phyloP scores from a whole-genome alignment of 2,113 vertebrate genomes.

The Poecile atricapillus region DNA sequence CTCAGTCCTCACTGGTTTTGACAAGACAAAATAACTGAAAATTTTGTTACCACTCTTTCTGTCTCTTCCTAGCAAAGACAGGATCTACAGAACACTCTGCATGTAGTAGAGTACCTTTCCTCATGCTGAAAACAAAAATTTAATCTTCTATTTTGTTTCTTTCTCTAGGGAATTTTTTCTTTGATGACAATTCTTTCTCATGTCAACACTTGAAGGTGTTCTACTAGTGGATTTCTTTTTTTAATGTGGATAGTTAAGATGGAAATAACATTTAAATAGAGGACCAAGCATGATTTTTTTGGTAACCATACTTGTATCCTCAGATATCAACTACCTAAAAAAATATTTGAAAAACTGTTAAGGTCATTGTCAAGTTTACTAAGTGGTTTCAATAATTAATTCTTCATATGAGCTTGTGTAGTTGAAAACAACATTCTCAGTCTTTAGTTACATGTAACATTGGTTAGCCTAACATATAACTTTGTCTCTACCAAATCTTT shows the following conservation, averaged over 20 bases:
- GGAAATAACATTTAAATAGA: background rate
- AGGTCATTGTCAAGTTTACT: background rate
- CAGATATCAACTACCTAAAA: background rate
- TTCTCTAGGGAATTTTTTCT: background rate
- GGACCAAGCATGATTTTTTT: background rate
- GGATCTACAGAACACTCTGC: background rate
- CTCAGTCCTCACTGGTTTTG: background rate
- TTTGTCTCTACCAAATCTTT: background rate
- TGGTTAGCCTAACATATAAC: background rate
- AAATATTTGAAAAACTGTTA: background rate
- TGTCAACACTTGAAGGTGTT: background rate
- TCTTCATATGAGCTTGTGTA: background rate
- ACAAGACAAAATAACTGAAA: background rate
- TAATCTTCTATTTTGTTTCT: background rate
- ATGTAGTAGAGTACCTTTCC: background rate
- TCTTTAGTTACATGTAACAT: background rate
- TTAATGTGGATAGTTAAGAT: background rate
- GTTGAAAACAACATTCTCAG: background rate
- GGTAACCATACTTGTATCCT: background rate
- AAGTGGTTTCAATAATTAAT: background rate
- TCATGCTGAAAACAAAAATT: background rate
- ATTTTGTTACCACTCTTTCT: background rate
- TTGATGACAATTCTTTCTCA: background rate
- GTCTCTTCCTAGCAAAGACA: background rate
- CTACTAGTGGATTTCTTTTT: background rate